Conservation (phyloP, 1,140 invertebrate species). For the Pachypeltis micranthus region DNA sequence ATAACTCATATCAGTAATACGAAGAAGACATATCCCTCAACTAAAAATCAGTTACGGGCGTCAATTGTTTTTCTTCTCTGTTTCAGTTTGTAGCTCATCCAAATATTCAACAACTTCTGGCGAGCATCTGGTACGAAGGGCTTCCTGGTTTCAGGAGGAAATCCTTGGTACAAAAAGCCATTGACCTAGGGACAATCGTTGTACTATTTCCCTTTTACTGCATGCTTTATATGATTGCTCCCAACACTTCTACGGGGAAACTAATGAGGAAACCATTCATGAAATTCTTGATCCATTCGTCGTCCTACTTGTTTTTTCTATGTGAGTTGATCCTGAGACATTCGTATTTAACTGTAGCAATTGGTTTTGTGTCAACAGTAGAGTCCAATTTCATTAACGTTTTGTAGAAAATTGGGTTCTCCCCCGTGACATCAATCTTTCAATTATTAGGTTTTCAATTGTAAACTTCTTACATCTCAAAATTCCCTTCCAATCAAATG, state of each 20-base stretch:
- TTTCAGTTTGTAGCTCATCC: constrained; percentile 82
- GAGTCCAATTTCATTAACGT: too few species aligned
- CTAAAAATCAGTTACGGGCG: too few species aligned
- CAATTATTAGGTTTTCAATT: too few species aligned
- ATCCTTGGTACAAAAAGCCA: constrained; percentile 48
- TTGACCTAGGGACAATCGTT: constrained; percentile 61
- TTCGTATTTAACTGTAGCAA: too few species aligned
- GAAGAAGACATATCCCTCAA: too few species aligned
- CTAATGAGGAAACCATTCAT: constrained; percentile 83
- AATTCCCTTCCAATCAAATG: too few species aligned
- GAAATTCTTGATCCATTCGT: constrained; percentile 86
- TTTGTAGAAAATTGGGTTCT: too few species aligned
- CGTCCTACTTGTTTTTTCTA: constrained; percentile 83
- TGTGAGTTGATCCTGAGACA: constrained; percentile 48
- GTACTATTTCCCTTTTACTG: constrained; percentile 78
- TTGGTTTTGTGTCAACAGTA: too few species aligned
- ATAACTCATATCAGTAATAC: too few species aligned
- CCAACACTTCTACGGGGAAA: constrained; percentile 58
- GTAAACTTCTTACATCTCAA: too few species aligned
- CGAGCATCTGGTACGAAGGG: constrained; percentile 84
- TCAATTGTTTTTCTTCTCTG: too few species aligned
- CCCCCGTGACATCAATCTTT: too few species aligned
- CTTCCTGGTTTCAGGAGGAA: constrained; percentile 77
- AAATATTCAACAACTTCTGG: constrained; percentile 82
- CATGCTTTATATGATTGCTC: constrained; percentile 64